phyloP scores from a whole-genome alignment of 2,888 invertebrate genomes.

The Ormyrus nitidulus region DNA sequence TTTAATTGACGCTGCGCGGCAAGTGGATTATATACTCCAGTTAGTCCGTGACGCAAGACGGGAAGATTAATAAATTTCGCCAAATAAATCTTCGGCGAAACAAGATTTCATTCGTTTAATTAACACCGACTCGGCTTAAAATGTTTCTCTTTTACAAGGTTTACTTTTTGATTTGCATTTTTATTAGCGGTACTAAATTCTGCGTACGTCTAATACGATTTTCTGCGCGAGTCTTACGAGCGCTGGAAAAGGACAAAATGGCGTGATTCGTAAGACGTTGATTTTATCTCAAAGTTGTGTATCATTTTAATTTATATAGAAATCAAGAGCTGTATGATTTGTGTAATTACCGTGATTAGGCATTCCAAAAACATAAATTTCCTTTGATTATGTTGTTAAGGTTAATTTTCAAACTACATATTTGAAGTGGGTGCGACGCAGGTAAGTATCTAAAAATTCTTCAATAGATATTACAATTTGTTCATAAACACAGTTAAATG shows the following conservation, averaged over 20 bases:
- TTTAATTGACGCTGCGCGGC: slow-evolving; percentile 3
- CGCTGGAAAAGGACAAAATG: not conserved
- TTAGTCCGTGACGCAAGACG: not conserved
- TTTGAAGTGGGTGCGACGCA: too few species aligned
- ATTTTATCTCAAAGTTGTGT: not conserved
- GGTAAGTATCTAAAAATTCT: too few species aligned
- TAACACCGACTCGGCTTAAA: not conserved
- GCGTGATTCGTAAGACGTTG: not conserved
- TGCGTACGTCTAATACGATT: not conserved
- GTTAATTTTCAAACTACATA: too few species aligned
- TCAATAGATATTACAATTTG: too few species aligned
- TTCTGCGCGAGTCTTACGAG: not conserved
- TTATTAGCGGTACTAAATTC: not conserved
- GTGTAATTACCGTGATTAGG: slow-evolving; percentile 6
- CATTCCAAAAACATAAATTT: slow-evolving; percentile 8
- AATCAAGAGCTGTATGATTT: slow-evolving; percentile 12
- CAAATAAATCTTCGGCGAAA: not conserved
- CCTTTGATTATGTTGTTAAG: slow-evolving; percentile 7
- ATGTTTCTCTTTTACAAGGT: not conserved
- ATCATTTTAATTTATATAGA: not conserved
- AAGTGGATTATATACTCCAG: too few species aligned
- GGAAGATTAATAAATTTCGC: slow-evolving; percentile 6
- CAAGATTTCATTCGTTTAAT: slow-evolving; percentile 6
- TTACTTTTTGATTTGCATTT: not conserved
- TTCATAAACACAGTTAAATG: too few species aligned